A percentile compares a stretch with the other conserved stretches of the same genome.
These are phyloP conservation scores for Chamaetylas fuelleborni DNA, from an alignment of 2,113 vertebrate species.

Conservation along the genomic window DNA sequence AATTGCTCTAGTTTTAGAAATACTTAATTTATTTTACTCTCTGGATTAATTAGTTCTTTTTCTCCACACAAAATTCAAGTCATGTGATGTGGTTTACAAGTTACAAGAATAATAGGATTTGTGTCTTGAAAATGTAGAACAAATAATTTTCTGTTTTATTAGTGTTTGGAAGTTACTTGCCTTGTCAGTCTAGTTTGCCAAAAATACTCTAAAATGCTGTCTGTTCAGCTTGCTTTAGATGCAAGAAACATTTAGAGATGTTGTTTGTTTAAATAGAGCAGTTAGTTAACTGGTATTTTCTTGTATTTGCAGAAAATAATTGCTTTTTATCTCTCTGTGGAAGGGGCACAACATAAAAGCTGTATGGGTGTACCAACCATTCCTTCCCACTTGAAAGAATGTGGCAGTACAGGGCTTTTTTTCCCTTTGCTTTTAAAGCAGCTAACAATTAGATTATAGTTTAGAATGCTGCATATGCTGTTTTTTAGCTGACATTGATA, in stretches of 20 bases:
- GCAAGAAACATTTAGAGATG: background rate
- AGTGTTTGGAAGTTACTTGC: background rate
- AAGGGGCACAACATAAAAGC: background rate
- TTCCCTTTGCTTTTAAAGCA: background rate
- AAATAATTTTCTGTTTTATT: background rate
- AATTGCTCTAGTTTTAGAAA: background rate
- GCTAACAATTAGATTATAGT: background rate
- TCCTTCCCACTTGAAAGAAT: background rate
- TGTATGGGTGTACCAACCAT: background rate
- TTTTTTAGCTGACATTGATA: background rate
- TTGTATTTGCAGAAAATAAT: background rate
- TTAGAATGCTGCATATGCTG: background rate
- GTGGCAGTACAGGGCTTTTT: background rate
- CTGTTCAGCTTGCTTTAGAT: background rate
- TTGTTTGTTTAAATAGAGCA: background rate
- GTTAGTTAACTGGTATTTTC: background rate
- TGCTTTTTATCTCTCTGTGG: background rate
- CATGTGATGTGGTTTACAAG: background rate
- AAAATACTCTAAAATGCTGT: background rate
- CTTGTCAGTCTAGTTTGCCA: background rate
- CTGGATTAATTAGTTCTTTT: background rate
- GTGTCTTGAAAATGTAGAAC: background rate
- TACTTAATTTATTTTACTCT: background rate
- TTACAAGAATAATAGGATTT: background rate
- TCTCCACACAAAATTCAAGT: background rate